Evolutionary conservation across 2,888 invertebrate genomes (phyloP).

Genomic region (Myopa testacea): DNA sequence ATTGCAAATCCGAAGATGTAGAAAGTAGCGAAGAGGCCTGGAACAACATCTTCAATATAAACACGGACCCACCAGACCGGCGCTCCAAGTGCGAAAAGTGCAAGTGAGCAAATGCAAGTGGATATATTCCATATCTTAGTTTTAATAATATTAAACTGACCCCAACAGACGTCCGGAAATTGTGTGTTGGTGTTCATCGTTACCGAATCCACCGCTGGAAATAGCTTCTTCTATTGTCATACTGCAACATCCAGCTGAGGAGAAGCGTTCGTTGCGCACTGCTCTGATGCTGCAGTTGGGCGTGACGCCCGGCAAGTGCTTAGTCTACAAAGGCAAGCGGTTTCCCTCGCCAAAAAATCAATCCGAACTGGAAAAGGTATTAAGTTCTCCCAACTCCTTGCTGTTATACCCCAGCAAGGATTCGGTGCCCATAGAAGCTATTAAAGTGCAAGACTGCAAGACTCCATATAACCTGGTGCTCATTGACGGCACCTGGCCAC

Average conservation of each 20-base stretch:
- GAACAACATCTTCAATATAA: conserved; percentile 79
- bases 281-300: conserved; percentile 89
- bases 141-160: conserved; percentile 3
- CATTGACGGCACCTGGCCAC: conserved; percentile 96
- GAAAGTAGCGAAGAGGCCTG: conserved; percentile 69
- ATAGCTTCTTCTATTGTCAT: conserved; percentile 82
- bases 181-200: conserved; percentile 91
- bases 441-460: conserved; percentile 50
- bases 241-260: conserved; percentile 94
- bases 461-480: conserved; percentile 81
- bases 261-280: conserved; percentile 87
- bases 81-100: conserved; percentile 79
- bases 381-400: conserved; percentile 74
- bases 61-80: conserved; percentile 79
- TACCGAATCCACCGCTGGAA: conserved; percentile 78
- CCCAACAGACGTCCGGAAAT: conserved; percentile 79
- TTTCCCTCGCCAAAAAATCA: conserved; percentile 76
- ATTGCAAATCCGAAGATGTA: not conserved
- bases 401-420: conserved; percentile 84
- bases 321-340: conserved; percentile 77
- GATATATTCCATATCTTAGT: not conserved
- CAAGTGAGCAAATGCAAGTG: conserved; percentile 72
- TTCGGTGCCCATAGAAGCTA: conserved; percentile 77
- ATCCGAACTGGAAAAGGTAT: conserved; percentile 74
- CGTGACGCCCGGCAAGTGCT: conserved; percentile 79